These are phyloP conservation scores for Phainopepla nitens DNA, from an alignment of 2,113 vertebrate species.

Conservation along the genomic window DNA sequence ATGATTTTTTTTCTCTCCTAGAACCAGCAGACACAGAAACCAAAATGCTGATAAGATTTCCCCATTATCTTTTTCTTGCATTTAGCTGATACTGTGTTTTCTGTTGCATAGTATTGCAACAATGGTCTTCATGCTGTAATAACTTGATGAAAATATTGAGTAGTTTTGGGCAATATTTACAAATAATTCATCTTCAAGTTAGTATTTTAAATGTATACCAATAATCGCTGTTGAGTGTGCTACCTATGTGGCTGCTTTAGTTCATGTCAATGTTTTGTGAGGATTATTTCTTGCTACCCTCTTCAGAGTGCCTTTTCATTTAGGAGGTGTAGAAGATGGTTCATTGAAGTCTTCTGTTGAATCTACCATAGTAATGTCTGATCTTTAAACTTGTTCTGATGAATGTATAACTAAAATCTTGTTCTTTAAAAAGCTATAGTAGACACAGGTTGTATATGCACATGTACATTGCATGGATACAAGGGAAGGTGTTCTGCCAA, in stretches of 20 bases:
- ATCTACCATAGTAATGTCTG: conserved; percentile 28
- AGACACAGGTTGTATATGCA: conserved; percentile 62
- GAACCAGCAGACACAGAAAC: neutral
- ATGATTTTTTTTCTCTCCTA: neutral
- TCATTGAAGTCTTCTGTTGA: conserved; percentile 37
- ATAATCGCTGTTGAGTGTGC: neutral
- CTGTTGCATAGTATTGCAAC: neutral
- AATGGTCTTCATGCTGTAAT: neutral
- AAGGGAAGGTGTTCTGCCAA: conserved; percentile 65
- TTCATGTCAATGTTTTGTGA: neutral
- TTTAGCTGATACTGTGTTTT: neutral
- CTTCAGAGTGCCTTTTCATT: conserved; percentile 66
- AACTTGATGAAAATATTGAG: neutral
- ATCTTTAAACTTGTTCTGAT: conserved; percentile 54
- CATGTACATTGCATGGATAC: conserved; percentile 63
- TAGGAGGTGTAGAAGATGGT: conserved; percentile 37
- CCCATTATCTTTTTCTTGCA: neutral
- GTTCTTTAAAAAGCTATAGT: conserved; percentile 53
- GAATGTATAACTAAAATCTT: conserved; percentile 68
- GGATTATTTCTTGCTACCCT: conserved; percentile 7
- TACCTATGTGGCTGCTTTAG: neutral
- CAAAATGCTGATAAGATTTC: neutral
- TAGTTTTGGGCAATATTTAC: conserved; percentile 10
- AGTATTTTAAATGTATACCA: neutral
- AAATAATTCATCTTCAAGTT: neutral